Evolutionary conservation across 2,113 vertebrate species (phyloP).

Genomic region (Notothenia rossii): DNA sequence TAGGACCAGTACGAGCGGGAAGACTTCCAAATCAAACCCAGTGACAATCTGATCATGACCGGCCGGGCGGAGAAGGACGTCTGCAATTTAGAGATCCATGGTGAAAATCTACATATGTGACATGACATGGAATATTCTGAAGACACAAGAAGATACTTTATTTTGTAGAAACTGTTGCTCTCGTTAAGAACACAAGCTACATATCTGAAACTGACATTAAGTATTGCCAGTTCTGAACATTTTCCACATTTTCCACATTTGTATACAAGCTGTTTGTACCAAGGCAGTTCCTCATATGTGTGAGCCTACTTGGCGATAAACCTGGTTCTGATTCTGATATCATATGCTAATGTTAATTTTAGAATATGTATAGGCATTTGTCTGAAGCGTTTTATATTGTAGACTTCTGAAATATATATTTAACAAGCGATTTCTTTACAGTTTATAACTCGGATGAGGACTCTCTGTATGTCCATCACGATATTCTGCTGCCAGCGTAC

Average conservation of each 20-base stretch:
- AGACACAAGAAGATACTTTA: not conserved
- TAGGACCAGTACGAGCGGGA: conserved; percentile 98
- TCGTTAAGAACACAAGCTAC: too few species aligned
- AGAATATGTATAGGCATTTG: not conserved
- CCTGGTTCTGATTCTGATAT: too few species aligned
- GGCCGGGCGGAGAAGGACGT: conserved; percentile 92
- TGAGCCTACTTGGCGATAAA: too few species aligned
- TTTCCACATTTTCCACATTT: too few species aligned
- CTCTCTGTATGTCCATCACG: conserved; percentile 96
- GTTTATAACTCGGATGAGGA: conserved; percentile 96
- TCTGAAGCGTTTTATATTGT: not conserved
- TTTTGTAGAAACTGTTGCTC: not conserved
- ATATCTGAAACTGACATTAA: too few species aligned
- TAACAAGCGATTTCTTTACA: conserved; percentile 64
- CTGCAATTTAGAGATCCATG: conserved; percentile 93
- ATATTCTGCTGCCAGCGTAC: conserved; percentile 94
- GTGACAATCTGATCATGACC: conserved; percentile 92
- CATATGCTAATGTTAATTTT: too few species aligned
- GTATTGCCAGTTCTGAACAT: too few species aligned
- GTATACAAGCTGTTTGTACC: too few species aligned
- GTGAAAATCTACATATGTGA: conserved; percentile 75
- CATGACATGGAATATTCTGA: not conserved
- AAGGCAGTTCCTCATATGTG: too few species aligned
- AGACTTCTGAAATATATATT: not conserved
- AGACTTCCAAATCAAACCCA: conserved; percentile 93